These are phyloP conservation scores for Bedellia somnulentella DNA, from an alignment of 2,888 invertebrate genomes.

Conservation along the genomic window DNA sequence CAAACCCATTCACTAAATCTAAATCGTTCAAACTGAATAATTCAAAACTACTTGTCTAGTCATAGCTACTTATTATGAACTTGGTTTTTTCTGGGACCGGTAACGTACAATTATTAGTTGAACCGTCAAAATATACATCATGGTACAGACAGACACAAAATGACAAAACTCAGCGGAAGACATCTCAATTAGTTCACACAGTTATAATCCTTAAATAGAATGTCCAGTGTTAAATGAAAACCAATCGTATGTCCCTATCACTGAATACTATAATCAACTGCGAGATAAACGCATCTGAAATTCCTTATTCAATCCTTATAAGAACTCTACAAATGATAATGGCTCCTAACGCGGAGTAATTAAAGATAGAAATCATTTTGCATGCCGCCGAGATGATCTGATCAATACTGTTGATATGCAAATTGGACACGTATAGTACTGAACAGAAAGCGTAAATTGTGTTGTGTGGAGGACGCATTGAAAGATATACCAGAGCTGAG, in stretches of 20 bases:
- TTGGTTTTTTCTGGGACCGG: too few relatives aligned
- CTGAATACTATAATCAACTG: slow-evolving; percentile 14
- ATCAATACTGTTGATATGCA: slow-evolving; percentile 14
- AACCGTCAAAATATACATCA: neutral
- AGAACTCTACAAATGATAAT: slow-evolving; percentile 13
- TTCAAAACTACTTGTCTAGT: too few relatives aligned
- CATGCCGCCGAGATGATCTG: slow-evolving; percentile 7
- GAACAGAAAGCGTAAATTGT: slow-evolving; percentile 14
- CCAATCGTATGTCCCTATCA: slow-evolving; percentile 4
- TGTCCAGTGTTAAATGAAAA: slow-evolving; percentile 14
- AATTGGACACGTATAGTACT: slow-evolving; percentile 17
- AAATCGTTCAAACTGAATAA: too few relatives aligned
- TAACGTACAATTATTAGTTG: too few relatives aligned
- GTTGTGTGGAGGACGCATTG: slow-evolving; percentile 10
- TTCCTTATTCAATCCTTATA: slow-evolving; percentile 21
- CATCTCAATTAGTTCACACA: slow-evolving; percentile 52
- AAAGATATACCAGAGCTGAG: slow-evolving; percentile 21
- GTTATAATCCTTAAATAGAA: slow-evolving; percentile 32
- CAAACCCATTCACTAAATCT: too few relatives aligned
- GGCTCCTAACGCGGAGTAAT: slow-evolving; percentile 9
- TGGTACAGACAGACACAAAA: slow-evolving; percentile 28
- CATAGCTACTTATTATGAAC: too few relatives aligned
- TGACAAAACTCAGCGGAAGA: slow-evolving; percentile 31
- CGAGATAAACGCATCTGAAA: slow-evolving; percentile 13
- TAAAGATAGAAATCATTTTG: slow-evolving; percentile 14